Evolutionary conservation across 37 sponge, comb jelly and placozoan species (phyloP), one percentile per base, ranked within the genome.

Genomic region (Dysidea cf. avara): DNA sequence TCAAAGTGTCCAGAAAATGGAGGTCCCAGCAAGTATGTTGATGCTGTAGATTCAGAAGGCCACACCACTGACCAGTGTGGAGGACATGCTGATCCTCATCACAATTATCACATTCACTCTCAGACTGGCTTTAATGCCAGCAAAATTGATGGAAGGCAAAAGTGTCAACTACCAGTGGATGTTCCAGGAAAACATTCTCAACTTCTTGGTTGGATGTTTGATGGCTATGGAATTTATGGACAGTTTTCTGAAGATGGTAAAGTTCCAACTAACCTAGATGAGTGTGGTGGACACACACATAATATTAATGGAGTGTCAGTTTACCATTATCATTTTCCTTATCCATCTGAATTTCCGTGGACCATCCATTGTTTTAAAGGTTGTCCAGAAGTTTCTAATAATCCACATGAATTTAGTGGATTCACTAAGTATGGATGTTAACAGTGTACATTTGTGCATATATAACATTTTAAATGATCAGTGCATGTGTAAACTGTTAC

Each of bases 11-110:
- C 88, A 0, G 68, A 65, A 25, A 60, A 72, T 34, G 63, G 66
- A 25, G 88, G 61, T 16, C 88, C 83, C 0, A 75, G 74, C 2
- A 55, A 61, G 6, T 87, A 67, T 24, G 88, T 87, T 0, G 88
- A 87, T 68, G 88, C 88, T 22, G 88, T 87, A n/a, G 79, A 77
- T 16, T 77, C 88, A 1, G 88, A 87, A 50, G 88, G 88, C 3
- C 88, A 82, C 56, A 87, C 88, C 11, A 57, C 66, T 0, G 88
- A 87, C 54, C 9, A 14, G 12, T 87, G 88, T 59, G 88, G 78
- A 2, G 83, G 88, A 0, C 88, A 87, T 53, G 64, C 88, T 24
- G 68, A 53, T 24, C 88, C 88, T 26, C 69, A 18, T 0, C 11
- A 28, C 39, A 29, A 68, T 22, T 87, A 87, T 43, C 88, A 87